Base-by-base conservation (phyloP, 1,140 invertebrate genomes). In the Formica exsecta region DNA sequence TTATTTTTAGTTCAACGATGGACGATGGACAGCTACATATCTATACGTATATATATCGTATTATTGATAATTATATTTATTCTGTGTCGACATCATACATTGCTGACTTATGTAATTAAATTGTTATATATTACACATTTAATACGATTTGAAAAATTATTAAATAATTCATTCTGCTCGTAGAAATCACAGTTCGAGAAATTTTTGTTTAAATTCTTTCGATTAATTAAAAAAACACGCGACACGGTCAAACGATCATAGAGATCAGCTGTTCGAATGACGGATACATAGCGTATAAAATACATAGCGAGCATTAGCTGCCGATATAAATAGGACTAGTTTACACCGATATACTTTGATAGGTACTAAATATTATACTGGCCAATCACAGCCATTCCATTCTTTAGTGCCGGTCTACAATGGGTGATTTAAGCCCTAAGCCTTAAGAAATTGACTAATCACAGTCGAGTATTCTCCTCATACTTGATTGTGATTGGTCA, bases 1-100 rank as follows among this genome's bases (percentile, higher is more conserved):
- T 22, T 80, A 57, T 57, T 80, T 80, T 70, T 80, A 6, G 6
- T 57, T 54, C 16, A n/a, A 44, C n/a, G 16, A 41, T 4, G 5
- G 22, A 68, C 5, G 16, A 41, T 4, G 5, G 22, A 68, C 5
- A 68, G 36, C 1, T 51, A 38, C 44, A 8, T 3, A n/a, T 19
- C 4, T 41, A 3, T 61, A 75, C 13, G 22, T 32, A 32, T 32
- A 32, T 32, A 32, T 32, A 32, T 32, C 1, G 32, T 22, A 73
- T 32, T 32, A 38, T 38, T 57, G 4, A 74, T 3, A 59, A 2
- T 74, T 38, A 57, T 59, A 57, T 57, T 22, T 16, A 74, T 22
- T 57, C n/a, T 22, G 57, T 11, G n/a, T 13, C 13, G 5, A 9
- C n/a, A 1, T 57, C 7, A 62, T 13, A 29, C 13, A 11, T 44